Evolutionary conservation across 2,113 vertebrate genomes (phyloP), one percentile per base, ranked within the genome.

Genomic region (Percopsis transmontana): DNA sequence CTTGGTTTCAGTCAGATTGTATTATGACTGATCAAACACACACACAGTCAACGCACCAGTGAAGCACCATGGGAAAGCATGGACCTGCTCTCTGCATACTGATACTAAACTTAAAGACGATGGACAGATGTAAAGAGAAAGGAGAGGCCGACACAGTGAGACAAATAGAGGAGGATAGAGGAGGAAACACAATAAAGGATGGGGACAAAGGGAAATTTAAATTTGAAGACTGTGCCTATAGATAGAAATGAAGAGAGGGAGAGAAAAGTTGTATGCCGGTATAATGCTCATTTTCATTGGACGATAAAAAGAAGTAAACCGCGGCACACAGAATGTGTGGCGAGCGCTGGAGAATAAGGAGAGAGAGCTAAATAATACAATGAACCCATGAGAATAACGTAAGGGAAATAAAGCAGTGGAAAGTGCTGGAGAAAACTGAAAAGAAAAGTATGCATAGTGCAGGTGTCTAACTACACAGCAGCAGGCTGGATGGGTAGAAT

Each of bases 401-500:
- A 62, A 53, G 40, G 10, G 18, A 65, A 68, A 70, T 59, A 62
- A 70, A 50, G 65, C 7, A 3, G 52, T 1, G 23, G 9, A 5
- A 7, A 40, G 13, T 38, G 45, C 7, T 5, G 11, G 14, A 53
- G 40, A 5, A 5, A 33, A 19, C 54, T 53, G 10, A 47, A 27
- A 38, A 76, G 58, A 78, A 56, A n/a, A 54, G 50, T 50, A 51
- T 66, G 24, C 58, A 18, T 45, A 54, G 52, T 50, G 65, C 2
- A 2, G 41, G 41, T 45, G 21, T 75, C 33, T 66, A 53, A 33
- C 51, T 60, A 79, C 58, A 75, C 64, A 79, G 73, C 70, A 60
- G 33, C 42, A 63, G 52, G 41, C 66, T 61, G 58, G 44, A 53
- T 2, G 16, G 60, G 57, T 56, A 23, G 63, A 59, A 58, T 16